Base-by-base conservation (phyloP, 2,888 invertebrate species). In the Yponomeuta sedellus region DNA sequence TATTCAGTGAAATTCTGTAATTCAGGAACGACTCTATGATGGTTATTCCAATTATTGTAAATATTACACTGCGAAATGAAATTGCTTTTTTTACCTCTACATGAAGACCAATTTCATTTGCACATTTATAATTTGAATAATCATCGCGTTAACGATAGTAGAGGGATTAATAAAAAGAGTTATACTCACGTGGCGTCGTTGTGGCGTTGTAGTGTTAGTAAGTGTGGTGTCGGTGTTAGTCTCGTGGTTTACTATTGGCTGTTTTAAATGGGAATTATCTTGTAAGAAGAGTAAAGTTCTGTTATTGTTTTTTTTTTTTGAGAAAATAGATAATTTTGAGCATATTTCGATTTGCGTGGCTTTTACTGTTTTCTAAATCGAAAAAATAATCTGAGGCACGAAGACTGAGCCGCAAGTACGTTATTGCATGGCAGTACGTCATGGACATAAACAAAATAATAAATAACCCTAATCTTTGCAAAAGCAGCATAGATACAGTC, bases 121-220 rank as follows among this genome's bases (percentile, higher is more conserved):
- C 44, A 34, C 34, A 34, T 12, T 2, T 52, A 52, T 3, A 16
- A 16, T 52, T 52, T 12, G 3, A 52, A 52, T 52, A 52, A 52
- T 5, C 44, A 52, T 16, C 16, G 12, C 3, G 16, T 52, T 16
- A 52, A 16, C 12, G 44, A 6, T 52, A 52, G 8, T 12, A 52
- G 1, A 52, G 44, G 16, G 71, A 69, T 65, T 69, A 70, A 70
- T 71, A 56, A 61, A 66, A 66, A 66, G 61, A 66, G 28, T 25
- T n/a, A 28, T 89, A 90, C 90, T 90, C 82, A 90, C 90, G 74
- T 73, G 67, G 73, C 85, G 77, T 75, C 87, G 85, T 75, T 74
- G 80, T 85, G 75, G 77, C 75, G 78, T 81, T 81, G 76, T 81
- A 72, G 64, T 64, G 57, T 64, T 64, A 56, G 56, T 34, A 76